Evolutionary conservation across 2,113 vertebrate species (phyloP).

Genomic region (Athene noctua): DNA sequence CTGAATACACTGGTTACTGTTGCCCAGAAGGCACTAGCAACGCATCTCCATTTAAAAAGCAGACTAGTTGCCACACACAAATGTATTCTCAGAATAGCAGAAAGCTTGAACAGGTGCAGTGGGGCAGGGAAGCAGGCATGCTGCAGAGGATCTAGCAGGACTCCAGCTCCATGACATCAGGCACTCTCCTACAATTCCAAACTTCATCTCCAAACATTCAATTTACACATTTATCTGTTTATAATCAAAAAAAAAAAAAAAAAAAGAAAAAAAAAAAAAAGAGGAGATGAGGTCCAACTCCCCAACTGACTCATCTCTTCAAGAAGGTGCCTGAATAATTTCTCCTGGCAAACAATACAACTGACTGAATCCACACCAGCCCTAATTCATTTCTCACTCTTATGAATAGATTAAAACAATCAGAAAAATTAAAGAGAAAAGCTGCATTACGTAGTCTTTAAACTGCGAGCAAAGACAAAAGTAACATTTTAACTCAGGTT

Average conservation of each 20-base stretch:
- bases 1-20: background rate
- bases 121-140: background rate
- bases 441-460: background rate
- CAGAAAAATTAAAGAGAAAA: background rate
- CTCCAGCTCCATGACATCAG: background rate
- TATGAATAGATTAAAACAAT: background rate
- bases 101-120: constrained; percentile 29
- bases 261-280: too few species aligned
- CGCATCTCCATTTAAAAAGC: background rate
- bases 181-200: background rate
- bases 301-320: background rate
- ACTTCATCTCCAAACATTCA: background rate
- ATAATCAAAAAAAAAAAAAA: background rate
- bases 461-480: background rate
- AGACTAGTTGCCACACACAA: background rate
- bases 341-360: background rate
- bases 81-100: constrained; percentile 28
- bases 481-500: background rate
- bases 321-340: background rate
- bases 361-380: background rate
- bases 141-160: background rate
- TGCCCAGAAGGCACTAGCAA: constrained; percentile 5
- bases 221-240: background rate
- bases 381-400: background rate
- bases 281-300: background rate